Base-by-base conservation (phyloP, 2,888 invertebrate species). In the Stenurella melanura region DNA sequence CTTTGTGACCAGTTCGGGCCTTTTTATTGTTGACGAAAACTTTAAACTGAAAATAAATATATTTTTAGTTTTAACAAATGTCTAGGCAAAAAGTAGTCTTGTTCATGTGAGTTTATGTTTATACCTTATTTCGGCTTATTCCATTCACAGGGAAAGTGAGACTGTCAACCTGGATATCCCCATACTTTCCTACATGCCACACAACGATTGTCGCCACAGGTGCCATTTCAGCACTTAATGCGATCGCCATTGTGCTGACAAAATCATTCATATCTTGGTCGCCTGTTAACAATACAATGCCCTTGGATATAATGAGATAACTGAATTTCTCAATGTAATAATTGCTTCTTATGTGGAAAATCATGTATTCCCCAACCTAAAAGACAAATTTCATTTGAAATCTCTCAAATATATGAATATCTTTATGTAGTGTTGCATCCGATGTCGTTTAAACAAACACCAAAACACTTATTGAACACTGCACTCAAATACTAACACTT, bases 141-240 rank as follows among this genome's bases (percentile, higher is more conserved):
- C 98, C 98, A 90, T 98, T 97, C 30, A 98, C 98, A 0, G 97
- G 97, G 91, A 98, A 97, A n/a, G 98, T 98, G 75, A 98, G 91
- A 75, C 97, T 96, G 90, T 98, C 98, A 0, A 96, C 96, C 0
- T 97, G 93, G 67, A 98, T 95, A 85, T 95, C 95, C 0, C 96
- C 97, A 83, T 95, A 94, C 15, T 93, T 93, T 6, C 94, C 94
- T 0, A 97, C 93, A 88, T 95, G 94, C 93, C 97, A 98, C 67
- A 96, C 96, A 19, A 98, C 93, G 50, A 97, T 93, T 0, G 97
- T 97, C 15, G 98, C 95, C 26, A 95, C 95, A 0, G 98, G 98
- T 10, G 98, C 96, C 96, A 97, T 96, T 91, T 96, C 96, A 3
- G 96, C 93, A 54, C 95, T 95, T 67, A 96, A 90, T 0, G 95